Conservation (phyloP, 2,797 vertebrate species). For the Yasuhikotakia modesta region DNA sequence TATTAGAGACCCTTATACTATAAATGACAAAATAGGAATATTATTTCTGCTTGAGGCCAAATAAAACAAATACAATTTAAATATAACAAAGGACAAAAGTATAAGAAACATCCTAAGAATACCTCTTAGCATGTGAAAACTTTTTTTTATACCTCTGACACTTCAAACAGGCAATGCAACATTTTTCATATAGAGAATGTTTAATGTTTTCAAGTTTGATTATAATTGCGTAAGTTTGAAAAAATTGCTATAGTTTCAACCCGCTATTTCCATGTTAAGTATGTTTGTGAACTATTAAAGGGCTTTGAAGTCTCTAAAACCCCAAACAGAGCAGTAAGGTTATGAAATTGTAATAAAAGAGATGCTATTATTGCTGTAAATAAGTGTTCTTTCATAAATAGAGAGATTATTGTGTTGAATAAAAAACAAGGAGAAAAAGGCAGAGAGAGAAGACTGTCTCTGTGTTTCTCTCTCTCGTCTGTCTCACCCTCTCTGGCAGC, state of each 20-base stretch:
- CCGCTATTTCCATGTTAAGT: too few species aligned
- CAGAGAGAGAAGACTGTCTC: neutral
- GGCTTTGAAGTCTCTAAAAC: neutral
- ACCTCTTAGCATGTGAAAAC: neutral
- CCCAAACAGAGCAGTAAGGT: neutral
- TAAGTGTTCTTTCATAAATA: conserved; percentile 10
- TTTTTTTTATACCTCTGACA: neutral
- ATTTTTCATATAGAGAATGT: neutral
- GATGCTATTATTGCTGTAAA: neutral
- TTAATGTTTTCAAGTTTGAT: neutral
- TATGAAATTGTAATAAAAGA: neutral
- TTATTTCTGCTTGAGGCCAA: too few species aligned
- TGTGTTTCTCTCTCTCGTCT: conserved; percentile 21
- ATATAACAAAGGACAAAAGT: too few species aligned
- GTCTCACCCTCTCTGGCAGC: conserved; percentile 64
- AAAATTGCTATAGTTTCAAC: neutral
- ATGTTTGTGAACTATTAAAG: neutral
- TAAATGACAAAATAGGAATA: too few species aligned
- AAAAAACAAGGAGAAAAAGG: conserved; percentile 14
- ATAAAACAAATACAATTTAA: too few species aligned
- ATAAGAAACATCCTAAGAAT: too few species aligned
- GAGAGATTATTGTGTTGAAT: neutral
- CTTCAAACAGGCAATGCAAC: neutral
- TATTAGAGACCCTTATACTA: too few species aligned
- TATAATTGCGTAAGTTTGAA: neutral